Base-by-base conservation (phyloP, 2,113 vertebrate species). In the Prochilodus magdalenae region DNA sequence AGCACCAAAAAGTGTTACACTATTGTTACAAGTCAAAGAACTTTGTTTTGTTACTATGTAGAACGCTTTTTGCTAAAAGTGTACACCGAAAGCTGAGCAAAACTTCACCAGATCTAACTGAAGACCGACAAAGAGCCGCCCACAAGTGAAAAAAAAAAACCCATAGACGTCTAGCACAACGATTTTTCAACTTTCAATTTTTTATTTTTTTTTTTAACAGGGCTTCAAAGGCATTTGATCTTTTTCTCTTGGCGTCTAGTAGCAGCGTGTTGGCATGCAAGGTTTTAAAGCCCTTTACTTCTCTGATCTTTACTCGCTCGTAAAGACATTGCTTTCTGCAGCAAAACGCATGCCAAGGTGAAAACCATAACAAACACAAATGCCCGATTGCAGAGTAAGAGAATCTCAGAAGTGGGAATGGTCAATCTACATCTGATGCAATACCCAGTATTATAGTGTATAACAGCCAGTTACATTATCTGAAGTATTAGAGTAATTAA, bases 401-500 rank as follows among this genome's bases (percentile, higher is more conserved):
- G 30, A 20, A 7, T 67, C 20, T 0, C 36, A 80, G 57, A 51
- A 47, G n/a, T 33, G 33, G 66, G 27, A 15, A 11, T 12, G 36
- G 83, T 73, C 59, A 77, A 66, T 36, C 36, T 24, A 3, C 30
- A 57, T 16, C 26, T 65, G 72, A 65, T 67, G 62, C 33, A 82
- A 77, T 76, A 76, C 60, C 26, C 72, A 24, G 75, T 73, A 55
- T 75, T 79, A 88, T 83, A 88, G 67, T 71, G 55, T 16, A 33
- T 14, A 57, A 36, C 18, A 55, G 18, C 59, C 36, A 70, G 66
- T 44, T 70, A 70, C 22, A 44, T 70, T 70, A 70, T 44, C 66
- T 92, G 92, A 93, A 90, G 86, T 90, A 93, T 93, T 91, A 86
- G 78, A 87, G 87, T 91, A 93, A 94, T 93, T 93, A 93, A 92